Conservation (phyloP, 2,888 invertebrate genomes). For the Melanostoma scalare region DNA sequence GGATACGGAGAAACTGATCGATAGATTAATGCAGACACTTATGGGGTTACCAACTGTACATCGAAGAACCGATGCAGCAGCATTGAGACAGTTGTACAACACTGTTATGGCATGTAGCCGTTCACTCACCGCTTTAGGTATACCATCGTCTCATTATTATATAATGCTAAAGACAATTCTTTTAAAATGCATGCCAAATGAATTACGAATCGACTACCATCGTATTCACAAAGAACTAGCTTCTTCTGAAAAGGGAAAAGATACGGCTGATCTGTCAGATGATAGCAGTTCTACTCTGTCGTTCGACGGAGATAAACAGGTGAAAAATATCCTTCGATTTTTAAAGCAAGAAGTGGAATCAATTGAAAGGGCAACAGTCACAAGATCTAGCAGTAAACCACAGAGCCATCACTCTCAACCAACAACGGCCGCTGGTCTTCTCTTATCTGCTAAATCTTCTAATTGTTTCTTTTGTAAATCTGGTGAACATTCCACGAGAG, state of each 20-base stretch:
- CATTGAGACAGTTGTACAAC: conserved; percentile 5
- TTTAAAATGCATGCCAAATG: neutral
- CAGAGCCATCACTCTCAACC: neutral
- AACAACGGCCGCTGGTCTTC: neutral
- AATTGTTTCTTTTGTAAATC: neutral
- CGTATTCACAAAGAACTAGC: too few species aligned
- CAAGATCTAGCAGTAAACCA: neutral
- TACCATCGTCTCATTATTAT: conserved; percentile 23
- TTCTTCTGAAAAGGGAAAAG: neutral
- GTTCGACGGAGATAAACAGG: conserved; percentile 1
- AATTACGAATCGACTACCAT: neutral
- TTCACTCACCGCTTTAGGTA: conserved; percentile 15
- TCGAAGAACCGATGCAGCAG: neutral
- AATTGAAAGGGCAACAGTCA: neutral
- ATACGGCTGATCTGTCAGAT: neutral
- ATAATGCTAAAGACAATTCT: conserved; percentile 21
- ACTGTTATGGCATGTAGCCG: conserved; percentile 21
- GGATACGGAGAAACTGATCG: conserved; percentile 49
- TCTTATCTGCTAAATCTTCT: neutral
- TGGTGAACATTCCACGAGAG: neutral
- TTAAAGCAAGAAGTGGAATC: neutral
- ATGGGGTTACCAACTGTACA: conserved; percentile 7
- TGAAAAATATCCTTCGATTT: neutral
- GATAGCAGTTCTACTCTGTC: conserved; percentile 6
- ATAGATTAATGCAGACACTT: conserved; percentile 25